phyloP scores from a whole-genome alignment of 2,113 vertebrate genomes.

The Gracilinanus agilis region DNA sequence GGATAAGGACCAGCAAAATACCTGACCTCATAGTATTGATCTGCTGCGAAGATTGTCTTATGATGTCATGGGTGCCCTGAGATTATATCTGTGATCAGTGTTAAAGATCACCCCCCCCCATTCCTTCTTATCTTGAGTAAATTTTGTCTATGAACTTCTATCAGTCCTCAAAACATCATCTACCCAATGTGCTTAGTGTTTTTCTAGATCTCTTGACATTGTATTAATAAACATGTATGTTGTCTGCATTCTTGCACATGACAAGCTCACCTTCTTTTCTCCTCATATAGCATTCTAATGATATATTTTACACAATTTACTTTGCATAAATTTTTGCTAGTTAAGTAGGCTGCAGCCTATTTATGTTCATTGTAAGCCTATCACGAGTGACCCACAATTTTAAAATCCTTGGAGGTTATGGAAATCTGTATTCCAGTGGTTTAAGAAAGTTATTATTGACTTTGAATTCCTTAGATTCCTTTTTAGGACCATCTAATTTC shows the following conservation, averaged over 20 bases:
- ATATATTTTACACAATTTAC: neutral
- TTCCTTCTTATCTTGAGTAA: neutral
- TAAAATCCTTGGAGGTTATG: neutral
- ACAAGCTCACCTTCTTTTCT: neutral
- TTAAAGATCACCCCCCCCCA: neutral
- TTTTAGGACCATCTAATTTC: neutral
- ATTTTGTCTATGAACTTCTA: neutral
- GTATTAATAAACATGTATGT: neutral
- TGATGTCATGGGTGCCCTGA: neutral
- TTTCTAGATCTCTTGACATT: neutral
- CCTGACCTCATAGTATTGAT: neutral
- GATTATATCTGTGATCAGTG: neutral
- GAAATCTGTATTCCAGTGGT: neutral
- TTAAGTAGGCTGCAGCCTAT: neutral
- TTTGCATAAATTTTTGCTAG: neutral
- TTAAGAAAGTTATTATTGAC: neutral
- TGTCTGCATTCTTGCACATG: neutral
- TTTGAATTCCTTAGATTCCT: neutral
- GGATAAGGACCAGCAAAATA: neutral
- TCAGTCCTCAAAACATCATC: neutral
- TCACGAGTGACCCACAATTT: neutral
- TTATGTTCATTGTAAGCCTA: neutral
- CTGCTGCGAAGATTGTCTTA: neutral
- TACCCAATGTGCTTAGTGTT: neutral
- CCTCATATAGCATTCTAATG: neutral